These are phyloP conservation scores for Tachina grossa DNA, from an alignment of 2,888 invertebrate species.

Conservation along the genomic window DNA sequence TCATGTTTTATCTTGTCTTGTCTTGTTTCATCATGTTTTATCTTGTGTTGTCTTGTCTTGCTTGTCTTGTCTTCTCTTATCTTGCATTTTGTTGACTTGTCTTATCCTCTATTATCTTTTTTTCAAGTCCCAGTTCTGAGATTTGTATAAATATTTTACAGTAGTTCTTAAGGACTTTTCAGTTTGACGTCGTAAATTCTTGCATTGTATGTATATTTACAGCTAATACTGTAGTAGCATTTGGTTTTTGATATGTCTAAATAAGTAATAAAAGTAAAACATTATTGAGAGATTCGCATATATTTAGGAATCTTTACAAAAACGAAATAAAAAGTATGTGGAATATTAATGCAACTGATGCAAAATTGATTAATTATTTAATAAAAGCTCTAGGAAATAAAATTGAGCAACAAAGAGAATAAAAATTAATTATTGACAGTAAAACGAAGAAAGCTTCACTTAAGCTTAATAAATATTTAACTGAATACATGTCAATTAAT, in stretches of 20 bases:
- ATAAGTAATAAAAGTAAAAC: background rate
- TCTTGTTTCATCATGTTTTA: too few relatives aligned
- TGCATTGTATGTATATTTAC: background rate
- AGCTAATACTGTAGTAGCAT: background rate
- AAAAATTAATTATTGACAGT: constrained; percentile 30
- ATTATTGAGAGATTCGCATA: constrained; percentile 24
- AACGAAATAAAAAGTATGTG: constrained; percentile 22
- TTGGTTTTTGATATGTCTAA: constrained; percentile 8
- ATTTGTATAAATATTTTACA: too few relatives aligned
- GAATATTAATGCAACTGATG: constrained; percentile 44
- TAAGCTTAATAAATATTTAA: background rate
- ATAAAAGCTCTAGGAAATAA: constrained; percentile 51
- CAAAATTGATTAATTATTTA: constrained; percentile 66
- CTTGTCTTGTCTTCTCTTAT: too few relatives aligned
- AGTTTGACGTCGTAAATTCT: background rate
- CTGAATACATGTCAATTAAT: background rate
- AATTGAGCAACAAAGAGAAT: constrained; percentile 19
- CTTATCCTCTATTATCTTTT: too few relatives aligned
- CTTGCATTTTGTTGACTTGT: too few relatives aligned
- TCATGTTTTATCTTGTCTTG: too few relatives aligned
- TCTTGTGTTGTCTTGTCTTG: too few relatives aligned
- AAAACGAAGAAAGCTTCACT: constrained; percentile 25
- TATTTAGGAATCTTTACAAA: constrained; percentile 3
- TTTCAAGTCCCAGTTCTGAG: too few relatives aligned
- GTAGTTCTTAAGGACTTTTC: background rate